Evolutionary conservation across 2,797 vertebrate species (phyloP), one percentile per base, ranked within the genome.

Genomic region (Rhinophrynus dorsalis): DNA sequence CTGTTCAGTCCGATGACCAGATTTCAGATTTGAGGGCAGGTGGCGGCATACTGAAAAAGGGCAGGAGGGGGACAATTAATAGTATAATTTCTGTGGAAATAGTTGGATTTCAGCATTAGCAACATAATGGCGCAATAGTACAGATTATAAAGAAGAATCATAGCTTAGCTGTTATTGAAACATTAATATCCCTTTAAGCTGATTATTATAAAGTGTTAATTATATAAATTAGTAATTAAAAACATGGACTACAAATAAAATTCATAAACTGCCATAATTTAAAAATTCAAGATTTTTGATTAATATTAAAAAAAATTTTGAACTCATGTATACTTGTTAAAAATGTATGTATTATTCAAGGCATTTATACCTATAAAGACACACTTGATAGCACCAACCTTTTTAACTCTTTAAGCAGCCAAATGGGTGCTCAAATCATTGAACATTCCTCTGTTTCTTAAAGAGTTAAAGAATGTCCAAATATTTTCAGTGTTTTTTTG

Each of bases 351-450:
- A 74, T 83, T 82, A 80, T 54, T 83, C 86, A 91, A 96, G 89
- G 91, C 92, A 92, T 92, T 86, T 67, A 86, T 87, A 79, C 78
- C 88, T 12, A 83, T 85, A 90, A 89, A 89, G 88, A 93, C 85
- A 90, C 80, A 83, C 67, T 90, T 90, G 84, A 80, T 91, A 98
- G 96, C 96, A 98, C 96, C 95, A 85, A 84, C 89, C 88, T 88
- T 82, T 90, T 87, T 87, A 82, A n/a, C n/a, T n/a, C n/a, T n/a
- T n/a, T n/a, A n/a, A n/a, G n/a, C n/a, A n/a, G n/a, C n/a, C n/a
- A n/a, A n/a, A n/a, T n/a, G n/a, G n/a, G n/a, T n/a, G n/a, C n/a
- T n/a, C n/a, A n/a, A n/a, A n/a, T n/a, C n/a, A n/a, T n/a, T n/a
- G n/a, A n/a, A n/a, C n/a, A n/a, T n/a, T n/a, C n/a, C n/a, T n/a